phyloP scores from a whole-genome alignment of 2,797 vertebrate genomes.

The Diplodus sargus region DNA sequence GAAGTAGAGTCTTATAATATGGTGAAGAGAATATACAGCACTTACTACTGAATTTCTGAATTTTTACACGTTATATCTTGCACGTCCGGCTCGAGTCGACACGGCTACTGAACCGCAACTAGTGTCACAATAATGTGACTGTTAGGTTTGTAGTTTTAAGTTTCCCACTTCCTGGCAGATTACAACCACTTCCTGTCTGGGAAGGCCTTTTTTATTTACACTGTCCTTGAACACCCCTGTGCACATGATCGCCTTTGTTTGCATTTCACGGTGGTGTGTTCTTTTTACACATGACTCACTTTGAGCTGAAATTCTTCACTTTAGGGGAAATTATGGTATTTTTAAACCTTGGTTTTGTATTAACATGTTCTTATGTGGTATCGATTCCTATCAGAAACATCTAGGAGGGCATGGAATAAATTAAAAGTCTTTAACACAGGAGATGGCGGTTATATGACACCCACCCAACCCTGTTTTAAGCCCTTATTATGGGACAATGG shows the following conservation, averaged over 20 bases:
- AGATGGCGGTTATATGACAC: too few relatives aligned
- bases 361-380: too few relatives aligned
- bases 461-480: too few relatives aligned
- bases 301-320: conserved; percentile 1
- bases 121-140: background rate
- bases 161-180: background rate
- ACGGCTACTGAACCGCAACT: background rate
- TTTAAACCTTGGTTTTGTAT: too few relatives aligned
- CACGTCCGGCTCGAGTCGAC: conserved; percentile 35
- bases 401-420: too few relatives aligned
- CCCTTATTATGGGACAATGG: too few relatives aligned
- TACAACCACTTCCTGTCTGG: conserved; percentile 39
- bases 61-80: background rate
- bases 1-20: conserved; percentile 1
- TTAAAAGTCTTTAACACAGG: too few relatives aligned
- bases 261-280: conserved; percentile 39
- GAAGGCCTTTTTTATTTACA: background rate
- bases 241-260: conserved; percentile 48
- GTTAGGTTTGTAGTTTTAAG: background rate
- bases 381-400: too few relatives aligned
- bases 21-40: background rate
- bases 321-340: too few relatives aligned
- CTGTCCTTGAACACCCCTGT: conserved; percentile 22
- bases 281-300: conserved; percentile 14
- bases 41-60: background rate